Conservation (phyloP, 1,140 invertebrate genomes). For the Drosophila triauraria region DNA sequence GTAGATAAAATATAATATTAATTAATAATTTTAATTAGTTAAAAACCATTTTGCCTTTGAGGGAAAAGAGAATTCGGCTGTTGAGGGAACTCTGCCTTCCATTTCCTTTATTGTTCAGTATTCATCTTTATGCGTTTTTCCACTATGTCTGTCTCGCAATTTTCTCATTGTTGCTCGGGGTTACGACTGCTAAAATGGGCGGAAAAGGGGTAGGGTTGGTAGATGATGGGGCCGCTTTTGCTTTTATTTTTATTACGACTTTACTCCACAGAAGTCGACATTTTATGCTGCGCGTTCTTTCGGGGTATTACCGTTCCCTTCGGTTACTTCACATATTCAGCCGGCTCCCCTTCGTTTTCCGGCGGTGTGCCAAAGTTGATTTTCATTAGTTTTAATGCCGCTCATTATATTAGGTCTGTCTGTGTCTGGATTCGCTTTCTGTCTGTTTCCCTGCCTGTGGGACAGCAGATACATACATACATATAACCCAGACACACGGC, state of each 20-base stretch:
- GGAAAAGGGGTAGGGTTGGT: constrained; percentile 15
- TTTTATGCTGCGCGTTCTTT: constrained; percentile 71
- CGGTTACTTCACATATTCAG: neutral
- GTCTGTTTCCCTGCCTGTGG: constrained; percentile 21
- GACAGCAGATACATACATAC: constrained; percentile 10
- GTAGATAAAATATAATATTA: neutral
- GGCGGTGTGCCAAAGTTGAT: constrained; percentile 77
- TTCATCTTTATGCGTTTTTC: constrained; percentile 75
- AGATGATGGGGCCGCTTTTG: constrained; percentile 44
- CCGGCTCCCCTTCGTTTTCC: constrained; percentile 19
- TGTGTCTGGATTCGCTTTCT: constrained; percentile 45
- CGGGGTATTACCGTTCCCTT: constrained; percentile 33
- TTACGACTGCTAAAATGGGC: constrained; percentile 40
- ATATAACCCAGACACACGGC: constrained; percentile 13
- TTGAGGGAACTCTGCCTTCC: constrained; percentile 9
- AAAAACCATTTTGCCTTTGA: neutral
- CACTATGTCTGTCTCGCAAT: constrained; percentile 73
- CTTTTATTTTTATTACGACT: constrained; percentile 78
- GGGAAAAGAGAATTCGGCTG: neutral
- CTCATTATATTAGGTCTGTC: constrained; percentile 69
- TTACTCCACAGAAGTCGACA: constrained; percentile 57
- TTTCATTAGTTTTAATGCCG: constrained; percentile 81
- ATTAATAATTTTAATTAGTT: neutral
- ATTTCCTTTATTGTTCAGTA: constrained; percentile 57
- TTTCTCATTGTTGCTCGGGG: constrained; percentile 72